These are phyloP conservation scores for Struthidea cinerea DNA, from an alignment of 2,113 vertebrate genomes.

Conservation along the genomic window DNA sequence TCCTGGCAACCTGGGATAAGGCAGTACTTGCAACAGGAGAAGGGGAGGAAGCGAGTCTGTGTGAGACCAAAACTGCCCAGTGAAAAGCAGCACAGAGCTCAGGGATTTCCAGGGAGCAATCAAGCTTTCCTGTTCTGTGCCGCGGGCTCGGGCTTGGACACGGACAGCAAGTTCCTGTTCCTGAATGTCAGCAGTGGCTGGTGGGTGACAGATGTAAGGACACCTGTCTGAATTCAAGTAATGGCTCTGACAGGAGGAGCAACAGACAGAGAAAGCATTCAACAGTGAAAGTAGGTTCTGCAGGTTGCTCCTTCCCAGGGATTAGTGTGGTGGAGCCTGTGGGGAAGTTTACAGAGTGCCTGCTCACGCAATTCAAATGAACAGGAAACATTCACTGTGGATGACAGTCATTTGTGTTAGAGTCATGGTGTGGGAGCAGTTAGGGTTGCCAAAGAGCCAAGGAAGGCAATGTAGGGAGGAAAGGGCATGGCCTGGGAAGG, in stretches of 20 bases:
- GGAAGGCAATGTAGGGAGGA: neutral
- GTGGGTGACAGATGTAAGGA: neutral
- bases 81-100: neutral
- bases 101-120: neutral
- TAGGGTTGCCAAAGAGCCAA: constrained; percentile 40
- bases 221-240: neutral
- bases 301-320: constrained; percentile 33
- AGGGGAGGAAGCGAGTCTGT: constrained; percentile 38
- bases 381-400: constrained; percentile 11
- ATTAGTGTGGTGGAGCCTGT: constrained; percentile 43
- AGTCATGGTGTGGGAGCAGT: constrained; percentile 40
- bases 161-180: neutral
- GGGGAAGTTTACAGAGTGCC: constrained; percentile 43
- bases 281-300: constrained; percentile 47
- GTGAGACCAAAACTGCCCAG: neutral
- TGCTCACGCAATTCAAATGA: constrained; percentile 15
- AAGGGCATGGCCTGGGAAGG: neutral
- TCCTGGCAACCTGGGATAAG: constrained; percentile 54
- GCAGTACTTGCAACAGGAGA: constrained; percentile 17
- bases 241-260: neutral
- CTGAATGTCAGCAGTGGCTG: neutral
- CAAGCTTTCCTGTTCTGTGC: neutral
- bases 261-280: constrained; percentile 1
- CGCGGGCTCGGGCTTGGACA: neutral
- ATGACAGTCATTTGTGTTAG: constrained; percentile 43